Evolutionary conservation across 1,140 invertebrate species (phyloP).

Genomic region (Euura saliciscinereae): DNA sequence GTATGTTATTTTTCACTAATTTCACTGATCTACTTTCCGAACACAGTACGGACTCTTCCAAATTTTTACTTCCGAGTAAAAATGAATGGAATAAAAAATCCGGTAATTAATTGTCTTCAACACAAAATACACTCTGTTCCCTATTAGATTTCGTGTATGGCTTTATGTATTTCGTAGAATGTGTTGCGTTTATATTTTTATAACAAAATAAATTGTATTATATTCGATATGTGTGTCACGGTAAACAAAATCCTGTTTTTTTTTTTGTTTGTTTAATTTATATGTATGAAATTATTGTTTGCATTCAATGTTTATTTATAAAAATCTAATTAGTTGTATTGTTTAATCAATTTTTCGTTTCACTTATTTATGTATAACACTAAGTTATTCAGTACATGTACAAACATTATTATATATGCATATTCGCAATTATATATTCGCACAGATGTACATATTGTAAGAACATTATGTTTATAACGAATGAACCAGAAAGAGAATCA

Average conservation of each 20-base stretch:
- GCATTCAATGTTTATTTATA: not conserved
- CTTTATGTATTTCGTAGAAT: not conserved
- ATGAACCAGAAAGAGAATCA: not conserved
- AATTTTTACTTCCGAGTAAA: not conserved
- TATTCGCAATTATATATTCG: not conserved
- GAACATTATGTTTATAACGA: not conserved
- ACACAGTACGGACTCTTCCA: not conserved
- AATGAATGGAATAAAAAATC: not conserved
- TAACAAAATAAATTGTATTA: not conserved
- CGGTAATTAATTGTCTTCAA: not conserved
- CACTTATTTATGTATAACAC: not conserved
- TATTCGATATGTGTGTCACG: not conserved
- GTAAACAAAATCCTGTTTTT: not conserved
- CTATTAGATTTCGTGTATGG: not conserved
- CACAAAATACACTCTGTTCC: not conserved
- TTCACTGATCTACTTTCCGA: not conserved
- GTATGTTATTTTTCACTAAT: not conserved
- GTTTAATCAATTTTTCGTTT: not conserved
- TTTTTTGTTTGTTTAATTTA: not conserved
- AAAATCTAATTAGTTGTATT: not conserved
- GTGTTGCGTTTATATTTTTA: not conserved
- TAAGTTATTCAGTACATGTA: not conserved
- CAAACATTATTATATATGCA: not conserved
- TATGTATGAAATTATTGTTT: not conserved
- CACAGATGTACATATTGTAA: constrained; percentile 5